Percentiles rank a stretch among this genome's conserved stretches.
These are phyloP conservation scores for Phalanger gymnotis DNA, from an alignment of 2,797 vertebrate genomes.

Conservation along the genomic window DNA sequence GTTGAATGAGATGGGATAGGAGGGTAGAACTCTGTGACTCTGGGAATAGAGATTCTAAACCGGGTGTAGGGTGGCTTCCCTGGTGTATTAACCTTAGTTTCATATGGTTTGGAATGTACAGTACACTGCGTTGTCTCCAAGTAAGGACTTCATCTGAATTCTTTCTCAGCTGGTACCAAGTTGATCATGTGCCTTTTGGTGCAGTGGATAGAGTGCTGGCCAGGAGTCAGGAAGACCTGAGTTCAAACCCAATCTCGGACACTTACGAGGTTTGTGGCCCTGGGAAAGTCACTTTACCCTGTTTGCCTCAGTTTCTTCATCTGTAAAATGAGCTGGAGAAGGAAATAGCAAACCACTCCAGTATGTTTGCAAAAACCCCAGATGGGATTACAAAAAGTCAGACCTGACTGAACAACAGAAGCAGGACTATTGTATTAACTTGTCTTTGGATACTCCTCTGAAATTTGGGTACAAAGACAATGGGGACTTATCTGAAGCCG, in stretches of 20 bases:
- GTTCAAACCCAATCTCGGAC: background rate
- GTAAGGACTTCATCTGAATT: background rate
- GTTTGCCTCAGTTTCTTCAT: background rate
- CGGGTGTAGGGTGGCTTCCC: background rate
- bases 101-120: background rate
- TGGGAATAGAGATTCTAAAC: background rate
- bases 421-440: background rate
- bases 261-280: background rate
- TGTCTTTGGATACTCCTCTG: background rate
- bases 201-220: background rate
- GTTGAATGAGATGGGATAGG: background rate
- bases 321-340: background rate
- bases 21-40: background rate
- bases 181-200: background rate
- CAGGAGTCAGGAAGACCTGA: background rate
- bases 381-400: background rate
- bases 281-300: background rate
- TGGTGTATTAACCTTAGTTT: background rate
- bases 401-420: background rate
- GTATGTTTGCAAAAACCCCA: background rate
- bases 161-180: background rate
- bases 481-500: background rate
- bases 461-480: background rate
- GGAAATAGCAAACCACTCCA: background rate
- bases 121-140: background rate